phyloP scores from a whole-genome alignment of 2,797 vertebrate species.

The Sphenopsis melanotis region DNA sequence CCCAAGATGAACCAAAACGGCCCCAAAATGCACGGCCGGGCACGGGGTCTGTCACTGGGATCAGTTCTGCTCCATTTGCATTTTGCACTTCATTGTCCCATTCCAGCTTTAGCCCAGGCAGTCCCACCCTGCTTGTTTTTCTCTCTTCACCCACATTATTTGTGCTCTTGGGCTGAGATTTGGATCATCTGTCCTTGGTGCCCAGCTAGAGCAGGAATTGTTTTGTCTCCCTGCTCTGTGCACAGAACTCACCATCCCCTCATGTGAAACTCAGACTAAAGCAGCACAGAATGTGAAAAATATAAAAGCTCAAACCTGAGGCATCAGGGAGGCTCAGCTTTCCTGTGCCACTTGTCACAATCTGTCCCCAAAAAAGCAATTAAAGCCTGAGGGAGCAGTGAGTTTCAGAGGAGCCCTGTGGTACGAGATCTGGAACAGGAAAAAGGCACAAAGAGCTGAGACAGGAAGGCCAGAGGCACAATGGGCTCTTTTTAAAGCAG shows the following conservation, averaged over 20 bases:
- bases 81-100: too few relatives aligned
- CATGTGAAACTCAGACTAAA: rapidly evolving
- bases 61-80: too few relatives aligned
- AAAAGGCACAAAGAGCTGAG: conserved; percentile 12
- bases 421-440: background rate
- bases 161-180: background rate
- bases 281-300: background rate
- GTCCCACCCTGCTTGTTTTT: too few relatives aligned
- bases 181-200: background rate
- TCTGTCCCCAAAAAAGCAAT: background rate
- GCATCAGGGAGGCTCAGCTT: background rate
- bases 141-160: too few relatives aligned
- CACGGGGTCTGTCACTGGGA: too few relatives aligned
- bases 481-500: background rate
- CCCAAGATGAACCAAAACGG: background rate
- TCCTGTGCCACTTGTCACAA: background rate
- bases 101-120: too few relatives aligned
- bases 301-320: background rate
- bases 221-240: background rate
- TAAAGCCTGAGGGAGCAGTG: background rate
- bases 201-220: background rate
- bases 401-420: background rate
- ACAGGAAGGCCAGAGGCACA: background rate
- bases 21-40: too few relatives aligned
- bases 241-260: background rate